These are phyloP conservation scores for Petroica traversi DNA, from an alignment of 2,113 vertebrate species.

Conservation along the genomic window DNA sequence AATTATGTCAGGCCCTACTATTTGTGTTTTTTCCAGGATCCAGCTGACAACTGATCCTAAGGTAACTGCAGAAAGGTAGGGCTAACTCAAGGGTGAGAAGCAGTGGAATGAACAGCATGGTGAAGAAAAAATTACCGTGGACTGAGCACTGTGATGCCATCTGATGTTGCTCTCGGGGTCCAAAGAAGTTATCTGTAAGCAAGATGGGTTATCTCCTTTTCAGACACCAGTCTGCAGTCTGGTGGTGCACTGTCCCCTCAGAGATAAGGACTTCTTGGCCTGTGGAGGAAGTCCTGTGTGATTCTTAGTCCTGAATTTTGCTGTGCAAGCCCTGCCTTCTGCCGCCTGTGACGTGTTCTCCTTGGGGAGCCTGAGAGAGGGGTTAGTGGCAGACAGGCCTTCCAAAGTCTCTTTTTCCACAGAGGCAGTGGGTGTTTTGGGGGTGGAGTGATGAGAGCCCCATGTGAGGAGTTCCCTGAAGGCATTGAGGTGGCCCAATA, in stretches of 20 bases:
- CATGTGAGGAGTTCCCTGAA: background rate
- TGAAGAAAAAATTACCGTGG: background rate
- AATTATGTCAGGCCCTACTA: background rate
- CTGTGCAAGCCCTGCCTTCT: background rate
- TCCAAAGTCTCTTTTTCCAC: background rate
- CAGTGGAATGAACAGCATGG: background rate
- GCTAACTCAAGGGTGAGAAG: background rate
- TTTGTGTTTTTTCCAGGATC: background rate
- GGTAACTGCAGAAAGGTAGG: background rate
- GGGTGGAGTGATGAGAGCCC: background rate
- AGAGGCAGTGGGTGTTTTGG: background rate
- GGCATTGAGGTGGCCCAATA: background rate
- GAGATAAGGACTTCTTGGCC: background rate
- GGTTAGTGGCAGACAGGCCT: background rate
- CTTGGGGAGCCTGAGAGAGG: background rate
- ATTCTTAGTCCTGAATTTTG: background rate
- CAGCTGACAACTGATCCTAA: rapidly evolving
- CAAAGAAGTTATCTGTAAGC: background rate
- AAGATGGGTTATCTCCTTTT: rapidly evolving
- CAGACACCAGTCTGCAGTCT: rapidly evolving
- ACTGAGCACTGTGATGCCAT: background rate
- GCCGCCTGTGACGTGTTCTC: background rate
- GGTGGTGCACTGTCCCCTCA: rapidly evolving
- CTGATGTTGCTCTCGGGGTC: rapidly evolving
- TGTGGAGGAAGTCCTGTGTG: background rate